Percentiles rank a stretch among this genome's conserved stretches.
phyloP scores from a whole-genome alignment of 2,888 invertebrate species.

The Cosmorhoe ocellata region DNA sequence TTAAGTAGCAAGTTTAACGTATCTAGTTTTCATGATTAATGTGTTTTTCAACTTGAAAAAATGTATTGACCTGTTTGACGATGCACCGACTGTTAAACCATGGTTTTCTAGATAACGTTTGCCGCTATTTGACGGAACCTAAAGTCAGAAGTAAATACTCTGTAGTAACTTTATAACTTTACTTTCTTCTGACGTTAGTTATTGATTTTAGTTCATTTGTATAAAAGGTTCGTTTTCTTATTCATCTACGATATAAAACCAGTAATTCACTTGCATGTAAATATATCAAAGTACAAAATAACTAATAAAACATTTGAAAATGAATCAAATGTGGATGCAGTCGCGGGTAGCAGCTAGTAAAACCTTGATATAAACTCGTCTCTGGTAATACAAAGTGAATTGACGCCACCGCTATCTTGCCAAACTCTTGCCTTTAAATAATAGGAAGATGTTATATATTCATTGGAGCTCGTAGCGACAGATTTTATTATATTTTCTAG shows the following conservation, averaged over 20 bases:
- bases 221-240: too few relatives aligned
- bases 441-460: slow-evolving; percentile 55
- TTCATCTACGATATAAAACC: too few relatives aligned
- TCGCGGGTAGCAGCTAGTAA: too few relatives aligned
- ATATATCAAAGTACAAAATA: too few relatives aligned
- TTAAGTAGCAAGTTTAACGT: slow-evolving; percentile 40
- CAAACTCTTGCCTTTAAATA: not conserved
- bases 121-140: not conserved
- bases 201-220: too few relatives aligned
- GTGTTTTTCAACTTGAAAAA: slow-evolving; percentile 52
- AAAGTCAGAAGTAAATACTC: not conserved
- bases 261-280: too few relatives aligned
- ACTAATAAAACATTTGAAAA: too few relatives aligned
- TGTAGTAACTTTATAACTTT: too few relatives aligned
- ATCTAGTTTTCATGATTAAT: slow-evolving; percentile 59
- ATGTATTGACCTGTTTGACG: slow-evolving; percentile 68
- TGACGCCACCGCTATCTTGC: slow-evolving; percentile 38
- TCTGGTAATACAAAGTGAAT: too few relatives aligned
- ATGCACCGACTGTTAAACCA: slow-evolving; percentile 61
- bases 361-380: too few relatives aligned
- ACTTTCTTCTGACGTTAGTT: too few relatives aligned
- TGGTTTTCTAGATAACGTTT: not conserved
- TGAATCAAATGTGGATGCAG: too few relatives aligned
- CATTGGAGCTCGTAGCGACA: slow-evolving; percentile 51
- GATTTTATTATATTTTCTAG: slow-evolving; percentile 32